Base-by-base conservation (phyloP, 2,797 vertebrate genomes). In the Coreius guichenoti region DNA sequence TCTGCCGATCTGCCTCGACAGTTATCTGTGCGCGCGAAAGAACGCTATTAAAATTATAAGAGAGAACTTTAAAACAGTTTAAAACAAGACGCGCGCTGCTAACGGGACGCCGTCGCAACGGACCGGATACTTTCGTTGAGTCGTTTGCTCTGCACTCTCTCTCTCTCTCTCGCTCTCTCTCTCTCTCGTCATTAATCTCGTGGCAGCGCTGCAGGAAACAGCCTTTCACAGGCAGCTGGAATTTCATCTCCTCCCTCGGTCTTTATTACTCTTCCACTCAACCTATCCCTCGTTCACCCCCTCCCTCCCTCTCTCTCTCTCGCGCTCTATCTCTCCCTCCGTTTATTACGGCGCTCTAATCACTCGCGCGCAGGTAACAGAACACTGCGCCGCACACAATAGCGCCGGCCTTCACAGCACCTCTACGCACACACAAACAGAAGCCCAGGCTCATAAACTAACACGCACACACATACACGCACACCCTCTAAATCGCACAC, bases 351-450 rank as follows among this genome's bases (percentile, higher is more conserved):
- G 80, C 79, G 78, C 77, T 84, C 81, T 88, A 88, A 90, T 88
- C 86, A 87, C 89, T 84, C 87, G 83, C 81, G 80, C 89, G 77
- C 87, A 83, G 89, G 87, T 88, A 88, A 90, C 87, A 61, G 69
- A 87, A 92, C 91, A 92, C 92, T 91, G 91, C 90, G 88, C 88
- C 11, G 79, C 88, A 85, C 90, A 81, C 75, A 86, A 68, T 75
- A 80, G 63, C 77, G 74, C 77, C 82, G 78, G 82, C 81, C 51
- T 80, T 61, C 85, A 63, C 67, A 74, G 82, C 72, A 87, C 82
- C 90, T 85, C 39, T 47, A 88, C 83, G 88, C 86, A 77, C 84
- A 88, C 80, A 83, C 85, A 90, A 65, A 88, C 85, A 85, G 58
- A 79, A 82, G 63, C 81, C 31, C 43, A 36, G 5, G 63, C 81